Conservation (phyloP, 2,888 invertebrate genomes). For the Cyclophora albipunctata region DNA sequence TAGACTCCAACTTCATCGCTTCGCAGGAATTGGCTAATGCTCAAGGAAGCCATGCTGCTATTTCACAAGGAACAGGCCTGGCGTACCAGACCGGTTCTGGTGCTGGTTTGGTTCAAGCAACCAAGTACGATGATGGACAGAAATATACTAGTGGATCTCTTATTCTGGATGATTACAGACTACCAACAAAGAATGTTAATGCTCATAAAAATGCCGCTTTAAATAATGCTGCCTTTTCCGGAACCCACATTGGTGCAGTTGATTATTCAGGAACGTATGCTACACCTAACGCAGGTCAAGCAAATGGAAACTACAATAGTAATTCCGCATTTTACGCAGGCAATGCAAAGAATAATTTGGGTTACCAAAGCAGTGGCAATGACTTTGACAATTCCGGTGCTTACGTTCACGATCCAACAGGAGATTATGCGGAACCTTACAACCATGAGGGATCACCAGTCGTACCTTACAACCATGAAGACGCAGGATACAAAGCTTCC, state of each 20-base stretch:
- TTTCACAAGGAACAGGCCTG: conserved; percentile 18
- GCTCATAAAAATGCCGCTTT: conserved; percentile 5
- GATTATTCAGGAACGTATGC: conserved; percentile 3
- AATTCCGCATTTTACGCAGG: conserved; percentile 17
- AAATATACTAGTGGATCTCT: conserved; percentile 61
- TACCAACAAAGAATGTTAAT: conserved; percentile 33
- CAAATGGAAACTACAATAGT: conserved; percentile 13
- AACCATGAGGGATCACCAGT: conserved; percentile 49
- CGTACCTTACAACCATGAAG: conserved; percentile 54
- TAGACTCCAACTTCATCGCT: conserved; percentile 57
- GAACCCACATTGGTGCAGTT: conserved; percentile 3
- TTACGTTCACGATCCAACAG: conserved; percentile 64
- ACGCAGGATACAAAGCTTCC: conserved; percentile 40
- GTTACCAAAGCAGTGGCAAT: conserved; percentile 33
- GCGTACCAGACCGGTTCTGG: conserved; percentile 30
- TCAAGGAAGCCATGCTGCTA: conserved; percentile 3
- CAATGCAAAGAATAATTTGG: conserved; percentile 20
- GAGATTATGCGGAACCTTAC: conserved; percentile 62
- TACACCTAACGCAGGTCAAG: conserved; percentile 2
- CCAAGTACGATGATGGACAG: conserved; percentile 37
- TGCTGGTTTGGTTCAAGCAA: conserved; percentile 49
- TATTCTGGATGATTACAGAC: conserved; percentile 61
- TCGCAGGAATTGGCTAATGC: conserved; percentile 50
- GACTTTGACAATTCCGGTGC: conserved; percentile 57
- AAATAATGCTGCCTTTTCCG: conserved; percentile 1